A percentile compares a stretch with the other conserved stretches of the same genome.
phyloP scores from a whole-genome alignment of 92 coral and sea anemone species.

The Porites evermanni region DNA sequence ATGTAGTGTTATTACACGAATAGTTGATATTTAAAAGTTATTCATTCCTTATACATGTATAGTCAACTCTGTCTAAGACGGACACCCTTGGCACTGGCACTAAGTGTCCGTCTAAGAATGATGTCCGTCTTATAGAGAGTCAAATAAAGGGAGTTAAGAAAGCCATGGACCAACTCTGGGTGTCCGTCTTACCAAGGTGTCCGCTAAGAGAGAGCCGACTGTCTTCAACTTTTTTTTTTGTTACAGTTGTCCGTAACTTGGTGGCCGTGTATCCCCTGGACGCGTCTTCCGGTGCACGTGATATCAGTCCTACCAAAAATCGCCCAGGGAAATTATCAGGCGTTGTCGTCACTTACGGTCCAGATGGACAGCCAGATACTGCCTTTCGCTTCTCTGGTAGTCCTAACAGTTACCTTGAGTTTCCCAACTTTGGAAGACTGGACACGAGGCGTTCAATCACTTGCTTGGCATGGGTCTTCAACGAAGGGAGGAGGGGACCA shows the following conservation, averaged over 20 bases:
- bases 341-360: slow-evolving; percentile 72
- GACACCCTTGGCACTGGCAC: too few species aligned
- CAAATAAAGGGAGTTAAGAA: too few species aligned
- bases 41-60: too few species aligned
- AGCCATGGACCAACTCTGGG: too few species aligned
- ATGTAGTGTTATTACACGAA: too few species aligned
- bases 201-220: too few species aligned
- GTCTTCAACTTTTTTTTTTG: neutral
- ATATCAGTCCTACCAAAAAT: slow-evolving; percentile 68
- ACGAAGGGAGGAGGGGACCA: slow-evolving; percentile 63
- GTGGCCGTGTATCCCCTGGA: slow-evolving; percentile 81
- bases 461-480: slow-evolving; percentile 71
- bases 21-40: too few species aligned
- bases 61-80: too few species aligned
- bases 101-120: too few species aligned
- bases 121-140: too few species aligned
- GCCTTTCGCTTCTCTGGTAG: slow-evolving; percentile 74
- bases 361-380: slow-evolving; percentile 73
- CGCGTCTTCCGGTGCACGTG: slow-evolving; percentile 69
- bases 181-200: too few species aligned
- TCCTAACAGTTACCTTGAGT: slow-evolving; percentile 68
- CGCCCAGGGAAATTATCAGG: slow-evolving; percentile 61
- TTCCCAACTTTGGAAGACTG: slow-evolving; percentile 83
- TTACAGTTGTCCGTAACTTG: slow-evolving; percentile 34
- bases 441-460: slow-evolving; percentile 86